These are phyloP conservation scores for Charaxes varanes DNA, from an alignment of 1,140 invertebrate species.

Conservation along the genomic window DNA sequence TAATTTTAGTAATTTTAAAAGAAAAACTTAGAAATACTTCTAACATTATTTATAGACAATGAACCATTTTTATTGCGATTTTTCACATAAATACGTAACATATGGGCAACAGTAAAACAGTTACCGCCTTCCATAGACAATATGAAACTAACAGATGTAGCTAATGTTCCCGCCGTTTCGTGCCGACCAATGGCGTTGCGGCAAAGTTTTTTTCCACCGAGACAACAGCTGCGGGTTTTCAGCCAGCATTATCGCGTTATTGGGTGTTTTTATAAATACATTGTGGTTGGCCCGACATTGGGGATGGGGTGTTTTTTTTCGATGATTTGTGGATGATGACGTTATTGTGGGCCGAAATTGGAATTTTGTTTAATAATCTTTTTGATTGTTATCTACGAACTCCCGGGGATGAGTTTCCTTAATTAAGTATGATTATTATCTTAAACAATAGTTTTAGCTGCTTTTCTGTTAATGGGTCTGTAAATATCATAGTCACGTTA, in stretches of 20 bases:
- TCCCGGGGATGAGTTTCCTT: too few relatives aligned
- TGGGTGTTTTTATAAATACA: slow-evolving; percentile 54
- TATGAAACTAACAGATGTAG: slow-evolving; percentile 57
- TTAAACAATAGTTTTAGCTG: too few relatives aligned
- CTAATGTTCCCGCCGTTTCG: slow-evolving; percentile 52
- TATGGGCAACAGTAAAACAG: slow-evolving; percentile 18
- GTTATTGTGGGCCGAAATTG: slow-evolving; percentile 19
- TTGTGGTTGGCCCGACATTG: slow-evolving; percentile 19
- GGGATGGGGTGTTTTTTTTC: slow-evolving; percentile 18
- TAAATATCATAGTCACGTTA: too few relatives aligned
- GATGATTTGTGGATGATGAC: slow-evolving; percentile 23
- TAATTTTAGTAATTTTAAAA: too few relatives aligned
- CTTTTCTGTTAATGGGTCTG: too few relatives aligned
- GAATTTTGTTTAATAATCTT: slow-evolving; percentile 16
- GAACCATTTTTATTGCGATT: slow-evolving; percentile 23
- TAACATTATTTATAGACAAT: too few relatives aligned
- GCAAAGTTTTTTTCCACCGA: slow-evolving; percentile 47
- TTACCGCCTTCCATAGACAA: slow-evolving; percentile 50
- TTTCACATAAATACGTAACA: slow-evolving; percentile 32
- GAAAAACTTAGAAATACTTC: too few relatives aligned
- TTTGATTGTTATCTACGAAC: slow-evolving; percentile 7
- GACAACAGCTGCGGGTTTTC: slow-evolving; percentile 56
- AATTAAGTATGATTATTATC: too few relatives aligned
- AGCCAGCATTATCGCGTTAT: slow-evolving; percentile 53
- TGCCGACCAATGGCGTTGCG: slow-evolving; percentile 39